Percentiles rank a stretch among this genome's conserved stretches.
These are phyloP conservation scores for Panagrolaimus sp. DNA, from an alignment of 1,140 invertebrate genomes.

Conservation along the genomic window DNA sequence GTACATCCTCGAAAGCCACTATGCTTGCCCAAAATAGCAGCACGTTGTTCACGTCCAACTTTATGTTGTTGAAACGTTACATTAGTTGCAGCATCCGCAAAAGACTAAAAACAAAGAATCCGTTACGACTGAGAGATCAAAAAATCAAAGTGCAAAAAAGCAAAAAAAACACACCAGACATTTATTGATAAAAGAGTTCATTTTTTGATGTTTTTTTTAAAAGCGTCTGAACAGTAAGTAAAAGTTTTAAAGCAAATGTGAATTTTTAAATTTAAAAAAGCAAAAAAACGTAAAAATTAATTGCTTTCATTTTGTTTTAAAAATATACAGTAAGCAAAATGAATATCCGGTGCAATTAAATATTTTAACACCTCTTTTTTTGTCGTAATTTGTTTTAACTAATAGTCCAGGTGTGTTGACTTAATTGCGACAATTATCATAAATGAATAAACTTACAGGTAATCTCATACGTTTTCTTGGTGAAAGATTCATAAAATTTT, in stretches of 20 bases:
- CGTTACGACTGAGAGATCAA: neutral
- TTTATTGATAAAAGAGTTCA: slow-evolving; percentile 9
- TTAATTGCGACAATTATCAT: too few species aligned
- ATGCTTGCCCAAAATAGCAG: slow-evolving; percentile 76
- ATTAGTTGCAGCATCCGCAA: slow-evolving; percentile 37
- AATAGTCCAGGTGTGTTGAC: too few species aligned
- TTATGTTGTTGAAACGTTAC: slow-evolving; percentile 74
- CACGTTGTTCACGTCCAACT: slow-evolving; percentile 83
- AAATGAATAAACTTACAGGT: slow-evolving; percentile 17
- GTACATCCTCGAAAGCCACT: slow-evolving; percentile 93
- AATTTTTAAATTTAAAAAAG: too few species aligned
- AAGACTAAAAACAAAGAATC: slow-evolving; percentile 23
- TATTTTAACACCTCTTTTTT: too few species aligned
- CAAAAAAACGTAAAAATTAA: too few species aligned
- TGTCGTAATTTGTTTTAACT: too few species aligned
- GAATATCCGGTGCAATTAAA: too few species aligned
- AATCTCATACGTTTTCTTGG: slow-evolving; percentile 22
- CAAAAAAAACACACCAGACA: neutral
- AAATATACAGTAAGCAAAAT: too few species aligned
- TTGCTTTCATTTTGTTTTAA: too few species aligned
- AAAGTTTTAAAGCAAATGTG: too few species aligned
- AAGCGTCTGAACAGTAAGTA: too few species aligned
- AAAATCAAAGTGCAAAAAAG: neutral
- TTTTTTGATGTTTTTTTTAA: neutral
- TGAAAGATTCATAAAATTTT: slow-evolving; percentile 23